Percentiles rank a stretch among this genome's conserved stretches.
phyloP scores from a whole-genome alignment of 2,888 invertebrate genomes.

The Girardia tigrina region DNA sequence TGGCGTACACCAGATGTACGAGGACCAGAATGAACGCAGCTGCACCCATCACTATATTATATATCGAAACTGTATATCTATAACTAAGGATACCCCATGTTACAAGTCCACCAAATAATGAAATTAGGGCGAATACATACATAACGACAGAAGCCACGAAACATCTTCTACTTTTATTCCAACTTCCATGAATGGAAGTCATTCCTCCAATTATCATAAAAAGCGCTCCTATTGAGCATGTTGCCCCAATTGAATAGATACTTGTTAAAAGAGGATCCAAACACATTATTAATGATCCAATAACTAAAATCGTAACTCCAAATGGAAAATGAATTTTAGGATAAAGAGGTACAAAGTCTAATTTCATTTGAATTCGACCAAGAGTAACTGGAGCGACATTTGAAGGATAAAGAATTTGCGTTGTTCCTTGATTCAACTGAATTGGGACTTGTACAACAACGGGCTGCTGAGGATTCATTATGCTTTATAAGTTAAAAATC shows the following conservation, averaged over 20 bases:
- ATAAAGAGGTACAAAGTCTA: too few species aligned
- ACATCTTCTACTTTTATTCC: not conserved
- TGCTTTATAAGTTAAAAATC: too few species aligned
- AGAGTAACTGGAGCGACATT: too few species aligned
- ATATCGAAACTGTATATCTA: too few species aligned
- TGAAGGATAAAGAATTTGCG: too few species aligned
- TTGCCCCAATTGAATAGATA: not conserved
- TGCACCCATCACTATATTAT: not conserved
- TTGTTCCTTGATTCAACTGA: too few species aligned
- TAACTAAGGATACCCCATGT: too few species aligned
- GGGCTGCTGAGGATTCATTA: too few species aligned
- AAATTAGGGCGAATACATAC: not conserved
- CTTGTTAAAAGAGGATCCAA: not conserved
- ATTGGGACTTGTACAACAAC: too few species aligned
- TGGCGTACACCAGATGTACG: not conserved
- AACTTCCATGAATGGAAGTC: not conserved
- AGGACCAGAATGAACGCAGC: not conserved
- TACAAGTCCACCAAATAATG: not conserved
- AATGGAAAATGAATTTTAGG: not conserved
- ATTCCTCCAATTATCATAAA: slow-evolving; percentile 1
- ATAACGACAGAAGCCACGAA: not conserved
- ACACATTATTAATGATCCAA: not conserved
- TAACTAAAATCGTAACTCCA: not conserved
- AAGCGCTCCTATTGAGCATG: too few species aligned
- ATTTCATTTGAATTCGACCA: too few species aligned